Conservation (phyloP, 2,888 invertebrate genomes). For the Tuberolachnus salignus region DNA sequence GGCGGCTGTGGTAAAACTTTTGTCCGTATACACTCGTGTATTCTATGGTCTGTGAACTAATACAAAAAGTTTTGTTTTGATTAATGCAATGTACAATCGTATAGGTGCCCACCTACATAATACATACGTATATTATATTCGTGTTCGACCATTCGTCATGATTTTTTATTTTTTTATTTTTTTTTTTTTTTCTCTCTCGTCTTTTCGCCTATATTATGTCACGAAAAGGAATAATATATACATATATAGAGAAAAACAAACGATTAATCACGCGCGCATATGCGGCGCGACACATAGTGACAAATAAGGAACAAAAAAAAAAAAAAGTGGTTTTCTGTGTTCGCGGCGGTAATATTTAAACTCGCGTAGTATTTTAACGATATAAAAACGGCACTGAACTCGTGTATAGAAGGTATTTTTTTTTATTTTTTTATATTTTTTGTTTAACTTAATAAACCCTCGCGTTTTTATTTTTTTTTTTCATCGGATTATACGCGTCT, state of each 20-base stretch:
- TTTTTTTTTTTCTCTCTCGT: background rate
- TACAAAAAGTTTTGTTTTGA: slow-evolving; percentile 33
- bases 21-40: background rate
- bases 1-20: background rate
- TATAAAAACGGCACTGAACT: background rate
- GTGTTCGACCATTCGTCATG: slow-evolving; percentile 20
- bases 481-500: no score
- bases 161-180: slow-evolving; percentile 11
- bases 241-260: background rate
- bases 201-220: background rate
- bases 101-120: background rate
- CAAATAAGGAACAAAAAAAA: slow-evolving; percentile 12
- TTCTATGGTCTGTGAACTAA: background rate
- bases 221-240: slow-evolving; percentile 12
- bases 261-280: slow-evolving; percentile 28
- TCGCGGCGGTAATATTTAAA: background rate
- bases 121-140: no score
- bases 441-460: no score
- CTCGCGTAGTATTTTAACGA: background rate
- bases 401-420: no score
- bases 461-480: no score
- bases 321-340: slow-evolving; percentile 3
- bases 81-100: slow-evolving; percentile 30
- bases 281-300: background rate
- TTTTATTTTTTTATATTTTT: no score